A percentile compares a stretch with the other conserved stretches of the same genome.
Evolutionary conservation across 2,888 invertebrate genomes (phyloP).

Genomic region (Polydrusus pterygomalis): DNA sequence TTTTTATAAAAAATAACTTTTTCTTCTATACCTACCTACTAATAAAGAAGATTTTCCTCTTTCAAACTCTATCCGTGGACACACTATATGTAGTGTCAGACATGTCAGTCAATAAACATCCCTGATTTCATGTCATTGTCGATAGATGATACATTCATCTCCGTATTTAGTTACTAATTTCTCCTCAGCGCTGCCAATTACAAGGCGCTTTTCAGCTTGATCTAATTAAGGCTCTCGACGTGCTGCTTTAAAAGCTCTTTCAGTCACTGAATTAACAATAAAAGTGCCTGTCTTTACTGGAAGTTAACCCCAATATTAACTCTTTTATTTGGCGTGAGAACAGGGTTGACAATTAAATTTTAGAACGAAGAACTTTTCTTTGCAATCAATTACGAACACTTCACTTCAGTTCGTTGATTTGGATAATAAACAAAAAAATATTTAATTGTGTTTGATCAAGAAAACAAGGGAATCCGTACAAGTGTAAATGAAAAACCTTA

Average conservation of each 20-base stretch:
- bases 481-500: too few relatives aligned
- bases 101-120: neutral
- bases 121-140: neutral
- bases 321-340: neutral
- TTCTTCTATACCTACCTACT: too few relatives aligned
- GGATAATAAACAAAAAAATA: too few relatives aligned
- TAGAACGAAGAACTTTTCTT: neutral
- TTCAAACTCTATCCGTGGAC: too few relatives aligned
- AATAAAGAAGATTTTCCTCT: too few relatives aligned
- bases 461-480: too few relatives aligned
- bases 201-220: constrained; percentile 29
- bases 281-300: constrained; percentile 2
- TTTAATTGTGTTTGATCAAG: too few relatives aligned
- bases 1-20: too few relatives aligned
- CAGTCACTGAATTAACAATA: constrained; percentile 11
- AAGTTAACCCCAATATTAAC: constrained; percentile 11
- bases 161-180: constrained; percentile 24
- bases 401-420: too few relatives aligned
- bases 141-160: neutral
- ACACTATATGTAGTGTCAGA: too few relatives aligned
- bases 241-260: constrained; percentile 21
- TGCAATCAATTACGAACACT: too few relatives aligned
- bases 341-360: neutral
- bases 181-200: constrained; percentile 28
- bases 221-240: constrained; percentile 27